These are phyloP conservation scores for Cephus spinipes DNA, from an alignment of 2,888 invertebrate genomes.

Conservation along the genomic window DNA sequence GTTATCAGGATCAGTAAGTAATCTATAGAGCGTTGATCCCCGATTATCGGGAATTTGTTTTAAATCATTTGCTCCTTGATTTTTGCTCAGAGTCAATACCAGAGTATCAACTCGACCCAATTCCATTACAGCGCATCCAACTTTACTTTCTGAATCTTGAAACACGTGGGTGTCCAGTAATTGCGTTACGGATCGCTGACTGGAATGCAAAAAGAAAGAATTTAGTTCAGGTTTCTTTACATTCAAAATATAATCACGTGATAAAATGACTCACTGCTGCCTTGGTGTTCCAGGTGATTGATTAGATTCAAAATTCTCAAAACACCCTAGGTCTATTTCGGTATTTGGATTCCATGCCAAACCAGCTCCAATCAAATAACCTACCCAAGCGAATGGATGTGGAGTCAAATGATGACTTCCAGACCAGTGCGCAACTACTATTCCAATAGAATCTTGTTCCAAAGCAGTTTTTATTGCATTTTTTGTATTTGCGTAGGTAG, in stretches of 20 bases:
- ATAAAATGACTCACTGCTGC: constrained; percentile 35
- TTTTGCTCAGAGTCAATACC: constrained; percentile 68
- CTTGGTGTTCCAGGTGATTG: constrained; percentile 44
- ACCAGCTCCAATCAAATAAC: constrained; percentile 70
- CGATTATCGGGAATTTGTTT: constrained; percentile 70
- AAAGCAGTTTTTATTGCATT: constrained; percentile 69
- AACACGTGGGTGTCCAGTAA: constrained; percentile 70
- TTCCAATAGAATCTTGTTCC: constrained; percentile 68
- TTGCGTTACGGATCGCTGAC: constrained; percentile 64
- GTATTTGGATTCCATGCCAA: constrained; percentile 71
- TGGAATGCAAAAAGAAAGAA: neutral
- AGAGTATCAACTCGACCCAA: constrained; percentile 71
- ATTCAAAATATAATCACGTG: neutral
- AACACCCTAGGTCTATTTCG: constrained; percentile 54
- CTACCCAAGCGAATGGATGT: constrained; percentile 72
- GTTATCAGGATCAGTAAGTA: constrained; percentile 73
- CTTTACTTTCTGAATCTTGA: constrained; percentile 65
- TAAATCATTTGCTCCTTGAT: constrained; percentile 67
- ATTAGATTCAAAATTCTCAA: constrained; percentile 53
- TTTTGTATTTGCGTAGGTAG: constrained; percentile 70
- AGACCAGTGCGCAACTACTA: constrained; percentile 72
- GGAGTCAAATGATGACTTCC: constrained; percentile 72
- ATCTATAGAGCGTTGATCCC: constrained; percentile 71
- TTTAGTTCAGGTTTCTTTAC: neutral
- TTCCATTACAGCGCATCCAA: constrained; percentile 70